Evolutionary conservation across 2,797 vertebrate species (phyloP).

Genomic region (Hydrocynus forskahlii): DNA sequence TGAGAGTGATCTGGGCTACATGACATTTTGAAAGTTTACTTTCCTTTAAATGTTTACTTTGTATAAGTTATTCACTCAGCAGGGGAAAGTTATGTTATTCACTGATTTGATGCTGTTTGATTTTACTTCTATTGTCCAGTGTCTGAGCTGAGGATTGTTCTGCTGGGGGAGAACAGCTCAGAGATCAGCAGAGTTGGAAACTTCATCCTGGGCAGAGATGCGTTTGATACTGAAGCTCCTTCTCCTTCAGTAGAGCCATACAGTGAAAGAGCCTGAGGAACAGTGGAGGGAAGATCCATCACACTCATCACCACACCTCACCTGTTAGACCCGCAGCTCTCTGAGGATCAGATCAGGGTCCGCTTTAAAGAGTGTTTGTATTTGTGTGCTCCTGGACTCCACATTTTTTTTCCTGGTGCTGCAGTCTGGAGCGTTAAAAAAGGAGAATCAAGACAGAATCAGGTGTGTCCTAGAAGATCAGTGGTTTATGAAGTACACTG

Average conservation of each 20-base stretch:
- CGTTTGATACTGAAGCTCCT: not conserved
- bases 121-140: not conserved
- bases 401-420: constrained; percentile 23
- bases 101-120: not conserved
- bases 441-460: not conserved
- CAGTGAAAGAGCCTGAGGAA: not conserved
- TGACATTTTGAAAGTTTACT: too few relatives aligned
- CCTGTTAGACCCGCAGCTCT: not conserved
- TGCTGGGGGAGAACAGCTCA: constrained; percentile 1
- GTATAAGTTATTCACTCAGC: too few relatives aligned
- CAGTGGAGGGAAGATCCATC: not conserved
- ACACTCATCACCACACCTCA: not conserved
- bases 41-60: too few relatives aligned
- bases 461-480: not conserved
- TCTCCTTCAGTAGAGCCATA: not conserved
- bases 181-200: not conserved
- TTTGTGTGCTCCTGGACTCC: constrained; percentile 9
- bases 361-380: constrained; percentile 4
- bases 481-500: not conserved
- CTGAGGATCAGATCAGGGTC: not conserved
- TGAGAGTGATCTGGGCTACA: too few relatives aligned
- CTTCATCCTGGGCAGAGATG: not conserved
- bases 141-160: constrained; percentile 30
- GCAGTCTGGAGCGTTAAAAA: not conserved
- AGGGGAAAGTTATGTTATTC: too few relatives aligned